Conservation (phyloP, 1,140 invertebrate genomes). For the Cydia strobilella region DNA sequence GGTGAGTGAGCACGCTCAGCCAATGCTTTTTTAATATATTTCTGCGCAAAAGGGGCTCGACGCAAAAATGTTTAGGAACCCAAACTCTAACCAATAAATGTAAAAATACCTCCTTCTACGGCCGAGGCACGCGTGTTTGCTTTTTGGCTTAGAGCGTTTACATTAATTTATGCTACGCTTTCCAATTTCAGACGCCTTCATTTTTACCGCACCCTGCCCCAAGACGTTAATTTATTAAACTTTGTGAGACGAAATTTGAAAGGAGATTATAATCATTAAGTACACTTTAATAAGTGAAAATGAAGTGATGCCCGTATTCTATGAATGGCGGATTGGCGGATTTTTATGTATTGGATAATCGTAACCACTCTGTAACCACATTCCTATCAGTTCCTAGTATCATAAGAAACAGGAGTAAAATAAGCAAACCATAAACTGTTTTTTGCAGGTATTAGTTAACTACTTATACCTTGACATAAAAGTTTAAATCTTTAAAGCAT, state of each 20-base stretch:
- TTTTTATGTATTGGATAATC: no score
- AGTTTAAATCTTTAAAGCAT: no score
- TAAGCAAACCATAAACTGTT: no score
- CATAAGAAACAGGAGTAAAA: no score
- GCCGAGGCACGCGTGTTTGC: constrained; percentile 37
- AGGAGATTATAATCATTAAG: not conserved
- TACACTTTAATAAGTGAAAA: constrained; percentile 10
- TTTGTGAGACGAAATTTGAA: not conserved
- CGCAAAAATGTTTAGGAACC: not conserved
- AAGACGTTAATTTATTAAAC: constrained; percentile 27
- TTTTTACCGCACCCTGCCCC: constrained; percentile 31
- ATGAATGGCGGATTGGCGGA: no score
- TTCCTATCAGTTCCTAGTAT: no score
- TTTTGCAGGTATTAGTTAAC: no score
- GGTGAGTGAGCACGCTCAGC: no score
- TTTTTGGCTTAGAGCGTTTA: constrained; percentile 41
- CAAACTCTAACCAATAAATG: not conserved
- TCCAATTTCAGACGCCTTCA: constrained; percentile 41
- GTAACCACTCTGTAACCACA: no score
- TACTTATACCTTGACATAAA: no score
- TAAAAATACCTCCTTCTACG: not conserved
- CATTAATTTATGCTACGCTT: constrained; percentile 44
- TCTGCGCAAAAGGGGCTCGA: no score
- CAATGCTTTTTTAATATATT: no score
- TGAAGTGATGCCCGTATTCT: not conserved